Evolutionary conservation across 2,797 vertebrate species (phyloP).

Genomic region (Halcyon leucocephala): DNA sequence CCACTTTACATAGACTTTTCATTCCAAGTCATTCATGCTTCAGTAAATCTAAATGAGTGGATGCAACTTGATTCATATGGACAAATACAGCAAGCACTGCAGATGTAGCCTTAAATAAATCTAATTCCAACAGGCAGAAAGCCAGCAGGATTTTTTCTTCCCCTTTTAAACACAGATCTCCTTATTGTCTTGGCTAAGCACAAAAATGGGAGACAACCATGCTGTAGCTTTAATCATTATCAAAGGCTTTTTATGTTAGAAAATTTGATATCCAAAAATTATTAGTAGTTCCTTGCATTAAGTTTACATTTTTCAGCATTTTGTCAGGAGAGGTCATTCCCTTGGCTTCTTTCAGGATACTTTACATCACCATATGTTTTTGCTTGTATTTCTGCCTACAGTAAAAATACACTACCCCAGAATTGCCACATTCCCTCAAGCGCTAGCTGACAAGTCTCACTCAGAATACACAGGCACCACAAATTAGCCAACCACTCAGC

Average conservation of each 20-base stretch:
- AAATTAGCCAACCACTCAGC: background rate
- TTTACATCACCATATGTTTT: background rate
- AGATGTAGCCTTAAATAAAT: constrained; percentile 39
- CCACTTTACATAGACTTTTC: background rate
- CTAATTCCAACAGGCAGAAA: constrained; percentile 27
- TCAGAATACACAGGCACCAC: background rate
- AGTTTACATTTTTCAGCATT: background rate
- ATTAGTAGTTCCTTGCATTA: background rate
- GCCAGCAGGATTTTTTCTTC: background rate
- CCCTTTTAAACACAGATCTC: constrained; percentile 3
- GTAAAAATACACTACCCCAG: background rate
- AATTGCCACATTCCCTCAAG: background rate
- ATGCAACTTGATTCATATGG: constrained; percentile 14
- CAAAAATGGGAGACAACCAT: background rate
- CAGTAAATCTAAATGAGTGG: background rate
- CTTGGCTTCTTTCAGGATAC: background rate
- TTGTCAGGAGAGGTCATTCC: background rate
- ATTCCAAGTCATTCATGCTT: background rate
- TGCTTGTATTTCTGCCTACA: background rate
- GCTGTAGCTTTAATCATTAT: background rate
- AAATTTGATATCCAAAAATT: background rate
- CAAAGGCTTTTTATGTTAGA: background rate
- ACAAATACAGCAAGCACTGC: constrained; percentile 3
- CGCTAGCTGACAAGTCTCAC: background rate
- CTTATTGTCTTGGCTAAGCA: background rate